phyloP scores from a whole-genome alignment of 1,140 invertebrate genomes.

The Proctacanthus coquilletti region DNA sequence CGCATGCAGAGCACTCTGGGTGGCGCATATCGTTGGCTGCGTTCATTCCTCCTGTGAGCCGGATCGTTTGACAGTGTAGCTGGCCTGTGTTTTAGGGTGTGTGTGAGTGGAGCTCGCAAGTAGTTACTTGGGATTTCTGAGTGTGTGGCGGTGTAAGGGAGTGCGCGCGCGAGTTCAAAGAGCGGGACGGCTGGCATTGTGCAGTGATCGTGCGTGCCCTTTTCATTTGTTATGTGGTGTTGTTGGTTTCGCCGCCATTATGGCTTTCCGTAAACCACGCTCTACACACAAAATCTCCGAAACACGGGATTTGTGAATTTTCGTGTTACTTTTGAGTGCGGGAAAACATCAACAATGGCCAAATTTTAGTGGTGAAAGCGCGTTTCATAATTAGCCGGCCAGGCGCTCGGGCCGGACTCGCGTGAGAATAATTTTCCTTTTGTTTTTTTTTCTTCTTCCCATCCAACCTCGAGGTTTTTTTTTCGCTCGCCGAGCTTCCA shows the following conservation, averaged over 20 bases:
- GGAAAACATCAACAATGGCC: no score
- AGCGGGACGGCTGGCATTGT: neutral
- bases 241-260: constrained; percentile 1
- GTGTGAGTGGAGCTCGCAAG: no score
- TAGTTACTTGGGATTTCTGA: neutral
- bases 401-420: no score
- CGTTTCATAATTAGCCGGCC: no score
- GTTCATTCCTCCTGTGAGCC: neutral
- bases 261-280: neutral
- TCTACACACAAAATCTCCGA: neutral
- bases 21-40: neutral
- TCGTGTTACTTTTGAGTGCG: neutral
- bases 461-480: no score
- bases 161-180: neutral
- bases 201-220: neutral
- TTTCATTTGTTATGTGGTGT: neutral
- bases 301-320: neutral
- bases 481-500: no score
- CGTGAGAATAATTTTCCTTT: no score
- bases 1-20: constrained; percentile 1
- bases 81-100: neutral
- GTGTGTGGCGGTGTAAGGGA: neutral
- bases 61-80: no score
- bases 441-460: no score
- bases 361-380: no score